These are phyloP conservation scores for Apamea anceps DNA, from an alignment of 2,888 invertebrate species.

Conservation along the genomic window DNA sequence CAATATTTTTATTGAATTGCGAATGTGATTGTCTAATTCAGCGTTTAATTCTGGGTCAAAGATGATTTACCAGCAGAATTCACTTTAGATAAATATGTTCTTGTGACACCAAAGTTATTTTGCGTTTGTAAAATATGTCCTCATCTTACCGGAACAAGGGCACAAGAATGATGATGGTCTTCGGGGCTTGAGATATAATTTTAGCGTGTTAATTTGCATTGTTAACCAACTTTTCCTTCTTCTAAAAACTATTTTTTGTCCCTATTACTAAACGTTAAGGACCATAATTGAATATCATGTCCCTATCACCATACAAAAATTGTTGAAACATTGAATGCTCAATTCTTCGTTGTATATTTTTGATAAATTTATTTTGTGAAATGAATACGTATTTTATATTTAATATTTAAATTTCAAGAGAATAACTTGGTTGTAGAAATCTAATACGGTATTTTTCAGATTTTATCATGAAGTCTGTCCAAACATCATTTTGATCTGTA, in stretches of 20 bases:
- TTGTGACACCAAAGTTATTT: slow-evolving; percentile 38
- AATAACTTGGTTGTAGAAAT: slow-evolving; percentile 26
- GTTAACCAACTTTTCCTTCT: background rate
- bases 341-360: slow-evolving; percentile 69
- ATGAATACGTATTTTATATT: slow-evolving; percentile 56
- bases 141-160: background rate
- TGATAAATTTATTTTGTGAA: slow-evolving; percentile 67
- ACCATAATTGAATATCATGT: slow-evolving; percentile 57
- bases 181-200: slow-evolving; percentile 49
- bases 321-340: slow-evolving; percentile 60
- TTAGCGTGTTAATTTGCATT: slow-evolving; percentile 34
- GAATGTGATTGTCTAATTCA: slow-evolving; percentile 11
- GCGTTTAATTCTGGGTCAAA: slow-evolving; percentile 2
- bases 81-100: background rate
- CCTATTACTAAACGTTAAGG: slow-evolving; percentile 39
- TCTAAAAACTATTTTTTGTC: slow-evolving; percentile 7
- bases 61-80: slow-evolving; percentile 1
- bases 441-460: slow-evolving; percentile 24
- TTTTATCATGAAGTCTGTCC: background rate
- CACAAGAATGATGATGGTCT: background rate
- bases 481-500: slow-evolving; percentile 16
- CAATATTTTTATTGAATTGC: background rate
- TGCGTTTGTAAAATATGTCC: slow-evolving; percentile 25
- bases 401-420: slow-evolving; percentile 52
- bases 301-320: slow-evolving; percentile 36